Conservation (phyloP, 2,797 vertebrate species). For the Gymnothorax javanicus region DNA sequence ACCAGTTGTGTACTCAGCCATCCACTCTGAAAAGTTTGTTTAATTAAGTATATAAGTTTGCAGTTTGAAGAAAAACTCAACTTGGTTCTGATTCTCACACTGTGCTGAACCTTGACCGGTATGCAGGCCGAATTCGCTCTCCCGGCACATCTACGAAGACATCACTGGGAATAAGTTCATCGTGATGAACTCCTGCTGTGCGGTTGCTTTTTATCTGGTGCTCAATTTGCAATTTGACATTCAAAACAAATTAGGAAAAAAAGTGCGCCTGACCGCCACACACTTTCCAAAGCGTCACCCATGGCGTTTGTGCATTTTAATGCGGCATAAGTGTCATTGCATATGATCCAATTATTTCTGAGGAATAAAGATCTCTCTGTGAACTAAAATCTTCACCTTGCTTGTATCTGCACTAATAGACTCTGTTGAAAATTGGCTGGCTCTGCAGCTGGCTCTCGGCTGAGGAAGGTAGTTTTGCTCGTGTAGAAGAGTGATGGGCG, state of each 20-base stretch:
- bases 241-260: not conserved
- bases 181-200: not conserved
- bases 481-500: conserved; percentile 44
- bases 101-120: not conserved
- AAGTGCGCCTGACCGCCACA: not conserved
- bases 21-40: not conserved
- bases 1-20: not conserved
- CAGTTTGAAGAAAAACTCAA: not conserved
- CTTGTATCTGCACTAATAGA: not conserved
- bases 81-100: not conserved
- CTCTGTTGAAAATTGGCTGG: not conserved
- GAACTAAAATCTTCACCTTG: not conserved
- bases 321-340: not conserved
- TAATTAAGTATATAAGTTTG: not conserved
- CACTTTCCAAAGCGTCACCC: not conserved
- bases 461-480: conserved; percentile 1
- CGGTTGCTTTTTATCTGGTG: not conserved
- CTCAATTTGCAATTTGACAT: not conserved
- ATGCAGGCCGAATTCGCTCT: not conserved
- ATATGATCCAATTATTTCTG: not conserved
- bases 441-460: not conserved
- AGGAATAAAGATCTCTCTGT: not conserved
- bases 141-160: not conserved
- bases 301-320: not conserved
- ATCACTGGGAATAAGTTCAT: not conserved